A percentile compares a stretch with the other conserved stretches of the same genome.
Conservation (phyloP, 2,113 vertebrate species). For the Gorsachius goisagi region DNA sequence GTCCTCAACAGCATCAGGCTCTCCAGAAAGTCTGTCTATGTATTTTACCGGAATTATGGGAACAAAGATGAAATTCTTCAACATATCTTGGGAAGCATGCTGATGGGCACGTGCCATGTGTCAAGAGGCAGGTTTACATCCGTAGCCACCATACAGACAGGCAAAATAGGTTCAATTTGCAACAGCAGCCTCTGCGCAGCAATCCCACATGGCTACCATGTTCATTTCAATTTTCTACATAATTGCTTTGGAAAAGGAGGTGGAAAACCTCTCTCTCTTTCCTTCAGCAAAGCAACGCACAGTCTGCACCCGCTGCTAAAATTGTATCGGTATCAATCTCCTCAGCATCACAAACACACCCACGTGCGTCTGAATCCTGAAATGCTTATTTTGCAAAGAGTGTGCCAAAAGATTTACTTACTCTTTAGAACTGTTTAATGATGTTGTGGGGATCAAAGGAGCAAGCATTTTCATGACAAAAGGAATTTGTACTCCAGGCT, state of each 20-base stretch:
- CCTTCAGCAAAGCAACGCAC: background rate
- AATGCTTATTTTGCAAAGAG: constrained; percentile 52
- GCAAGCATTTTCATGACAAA: constrained; percentile 72
- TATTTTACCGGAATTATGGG: background rate
- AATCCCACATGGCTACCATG: background rate
- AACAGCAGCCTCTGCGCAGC: background rate
- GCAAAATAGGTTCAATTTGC: background rate
- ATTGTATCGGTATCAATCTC: constrained; percentile 60
- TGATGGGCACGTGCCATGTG: background rate
- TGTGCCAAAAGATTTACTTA: constrained; percentile 71
- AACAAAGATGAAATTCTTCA: background rate
- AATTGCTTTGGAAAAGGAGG: constrained; percentile 3
- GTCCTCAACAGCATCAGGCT: background rate
- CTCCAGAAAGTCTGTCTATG: background rate
- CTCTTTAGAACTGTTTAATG: constrained; percentile 64
- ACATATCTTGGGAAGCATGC: background rate
- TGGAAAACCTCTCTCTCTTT: background rate
- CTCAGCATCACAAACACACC: constrained; percentile 60
- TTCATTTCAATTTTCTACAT: background rate
- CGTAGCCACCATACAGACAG: background rate
- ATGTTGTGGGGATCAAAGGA: constrained; percentile 71
- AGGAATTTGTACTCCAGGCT: constrained; percentile 67
- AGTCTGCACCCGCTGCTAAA: constrained; percentile 50
- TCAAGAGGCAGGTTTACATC: background rate
- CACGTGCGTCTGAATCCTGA: constrained; percentile 48